These are phyloP conservation scores for Pogonophryne albipinna DNA, from an alignment of 2,797 vertebrate genomes.

Conservation along the genomic window DNA sequence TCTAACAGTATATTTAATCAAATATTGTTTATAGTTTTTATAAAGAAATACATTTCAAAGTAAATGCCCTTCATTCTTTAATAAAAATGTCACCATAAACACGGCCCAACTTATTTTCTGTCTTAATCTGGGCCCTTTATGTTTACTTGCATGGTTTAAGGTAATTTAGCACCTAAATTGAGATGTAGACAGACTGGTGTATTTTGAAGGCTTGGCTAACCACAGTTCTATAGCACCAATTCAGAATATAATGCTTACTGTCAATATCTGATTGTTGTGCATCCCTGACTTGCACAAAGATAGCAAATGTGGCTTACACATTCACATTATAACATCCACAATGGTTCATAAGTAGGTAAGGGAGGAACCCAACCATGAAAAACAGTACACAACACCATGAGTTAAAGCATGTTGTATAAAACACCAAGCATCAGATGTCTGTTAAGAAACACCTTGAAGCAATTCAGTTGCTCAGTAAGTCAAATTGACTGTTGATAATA, in stretches of 20 bases:
- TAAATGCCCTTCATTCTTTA: neutral
- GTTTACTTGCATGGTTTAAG: neutral
- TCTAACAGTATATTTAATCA: conserved; percentile 1
- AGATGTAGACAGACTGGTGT: neutral
- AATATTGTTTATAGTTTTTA: neutral
- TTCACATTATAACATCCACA: neutral
- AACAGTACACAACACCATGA: neutral
- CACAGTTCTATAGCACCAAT: neutral
- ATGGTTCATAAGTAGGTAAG: conserved; percentile 23
- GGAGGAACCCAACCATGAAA: neutral
- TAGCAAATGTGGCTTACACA: neutral
- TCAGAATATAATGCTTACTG: conserved; percentile 12
- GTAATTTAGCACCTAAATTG: neutral
- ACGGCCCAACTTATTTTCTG: neutral
- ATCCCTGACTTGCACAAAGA: conserved; percentile 8
- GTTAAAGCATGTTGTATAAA: neutral
- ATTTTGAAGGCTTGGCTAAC: neutral
- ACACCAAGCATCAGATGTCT: neutral
- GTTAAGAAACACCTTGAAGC: conserved; percentile 2
- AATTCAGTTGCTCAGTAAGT: neutral
- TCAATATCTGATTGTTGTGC: conserved; percentile 39
- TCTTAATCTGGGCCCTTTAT: neutral
- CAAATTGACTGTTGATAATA: neutral
- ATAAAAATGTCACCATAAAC: neutral
- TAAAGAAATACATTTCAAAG: neutral